Conservation (phyloP, 1,140 invertebrate species). For the Tetraneura akinire region DNA sequence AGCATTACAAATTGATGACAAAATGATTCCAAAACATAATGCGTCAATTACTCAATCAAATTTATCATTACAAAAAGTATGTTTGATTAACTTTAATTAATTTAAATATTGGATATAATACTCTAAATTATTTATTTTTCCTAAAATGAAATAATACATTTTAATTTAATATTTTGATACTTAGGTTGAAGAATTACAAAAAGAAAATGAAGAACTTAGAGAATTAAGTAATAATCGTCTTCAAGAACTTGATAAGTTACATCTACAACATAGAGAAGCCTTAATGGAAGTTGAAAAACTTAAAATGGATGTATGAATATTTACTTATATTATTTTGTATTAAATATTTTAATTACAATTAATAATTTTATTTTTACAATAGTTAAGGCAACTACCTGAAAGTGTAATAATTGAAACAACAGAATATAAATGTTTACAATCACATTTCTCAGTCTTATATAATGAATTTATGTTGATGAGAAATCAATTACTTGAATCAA, state of each 20-base stretch:
- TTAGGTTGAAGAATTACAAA: slow-evolving; percentile 85
- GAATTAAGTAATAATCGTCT: slow-evolving; percentile 91
- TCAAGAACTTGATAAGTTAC: slow-evolving; percentile 89
- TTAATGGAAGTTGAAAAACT: slow-evolving; percentile 93
- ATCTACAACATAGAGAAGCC: slow-evolving; percentile 87
- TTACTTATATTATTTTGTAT: background rate
- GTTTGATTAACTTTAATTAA: background rate
- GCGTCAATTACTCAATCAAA: slow-evolving; percentile 19
- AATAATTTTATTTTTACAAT: slow-evolving; percentile 55
- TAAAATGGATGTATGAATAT: slow-evolving; percentile 90
- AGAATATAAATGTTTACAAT: slow-evolving; percentile 97
- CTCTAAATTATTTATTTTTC: background rate
- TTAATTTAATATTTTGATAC: slow-evolving; percentile 24
- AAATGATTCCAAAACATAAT: slow-evolving; percentile 29
- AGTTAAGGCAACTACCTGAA: slow-evolving; percentile 94
- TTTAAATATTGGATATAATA: background rate
- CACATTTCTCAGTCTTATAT: slow-evolving; percentile 96
- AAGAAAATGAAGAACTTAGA: slow-evolving; percentile 88
- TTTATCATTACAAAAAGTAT: slow-evolving; percentile 46
- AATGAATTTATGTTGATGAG: slow-evolving; percentile 97
- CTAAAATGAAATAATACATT: background rate
- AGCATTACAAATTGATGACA: slow-evolving; percentile 44
- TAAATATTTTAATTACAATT: background rate
- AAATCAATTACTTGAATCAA: slow-evolving; percentile 89
- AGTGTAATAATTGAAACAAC: slow-evolving; percentile 97